phyloP scores from a whole-genome alignment of 2,888 invertebrate species.

The Oxytorus armatus region DNA sequence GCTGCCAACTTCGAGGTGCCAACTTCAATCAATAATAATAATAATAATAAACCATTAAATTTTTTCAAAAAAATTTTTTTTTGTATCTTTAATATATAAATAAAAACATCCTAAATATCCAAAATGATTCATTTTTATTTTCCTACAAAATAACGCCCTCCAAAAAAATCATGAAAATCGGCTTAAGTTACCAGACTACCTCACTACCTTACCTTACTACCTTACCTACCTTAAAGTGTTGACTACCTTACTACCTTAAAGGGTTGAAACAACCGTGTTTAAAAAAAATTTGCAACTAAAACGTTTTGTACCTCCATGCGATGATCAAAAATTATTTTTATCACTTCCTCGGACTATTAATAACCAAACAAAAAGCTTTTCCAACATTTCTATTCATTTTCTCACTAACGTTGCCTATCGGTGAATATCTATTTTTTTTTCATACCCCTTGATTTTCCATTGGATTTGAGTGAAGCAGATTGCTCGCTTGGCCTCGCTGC shows the following conservation, averaged over 20 bases:
- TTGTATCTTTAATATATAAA: too few species aligned
- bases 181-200: not conserved
- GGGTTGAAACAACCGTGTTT: too few species aligned
- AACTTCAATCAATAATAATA: too few species aligned
- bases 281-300: not conserved
- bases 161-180: too few species aligned
- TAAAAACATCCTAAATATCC: too few species aligned
- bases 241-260: not conserved
- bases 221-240: too few species aligned
- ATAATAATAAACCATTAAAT: too few species aligned
- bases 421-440: not conserved
- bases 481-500: constrained; percentile 59
- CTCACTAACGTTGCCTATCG: not conserved
- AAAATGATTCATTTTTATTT: too few species aligned
- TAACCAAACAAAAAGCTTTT: constrained; percentile 26
- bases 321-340: constrained; percentile 24
- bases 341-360: constrained; percentile 5
- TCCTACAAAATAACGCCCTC: too few species aligned
- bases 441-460: constrained; percentile 35
- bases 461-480: constrained; percentile 44
- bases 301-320: too few species aligned
- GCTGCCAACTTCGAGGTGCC: too few species aligned
- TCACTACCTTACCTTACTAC: not conserved
- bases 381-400: constrained; percentile 28
- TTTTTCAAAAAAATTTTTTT: too few species aligned